phyloP scores from a whole-genome alignment of 1,140 invertebrate species.

The Dufourea novaeangliae region DNA sequence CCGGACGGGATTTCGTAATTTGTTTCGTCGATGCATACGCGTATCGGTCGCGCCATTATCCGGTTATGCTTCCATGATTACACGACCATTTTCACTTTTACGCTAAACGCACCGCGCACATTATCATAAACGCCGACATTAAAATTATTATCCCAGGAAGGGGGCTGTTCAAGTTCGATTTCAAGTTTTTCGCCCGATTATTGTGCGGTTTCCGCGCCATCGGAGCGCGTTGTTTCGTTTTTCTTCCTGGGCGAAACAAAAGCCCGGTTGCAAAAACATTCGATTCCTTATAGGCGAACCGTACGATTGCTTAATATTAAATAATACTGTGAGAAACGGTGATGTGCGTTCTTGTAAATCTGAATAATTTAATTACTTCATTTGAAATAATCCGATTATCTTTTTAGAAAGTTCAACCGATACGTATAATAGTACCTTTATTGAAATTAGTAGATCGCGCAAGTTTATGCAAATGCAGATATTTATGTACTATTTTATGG shows the following conservation, averaged over 20 bases:
- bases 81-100: constrained; percentile 70
- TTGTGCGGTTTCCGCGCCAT: neutral
- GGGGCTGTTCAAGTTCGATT: neutral
- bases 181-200: neutral
- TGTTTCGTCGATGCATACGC: constrained; percentile 7
- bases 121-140: constrained; percentile 64
- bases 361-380: too few species aligned
- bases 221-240: neutral
- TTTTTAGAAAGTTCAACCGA: too few species aligned
- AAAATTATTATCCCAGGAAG: constrained; percentile 15
- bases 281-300: too few species aligned
- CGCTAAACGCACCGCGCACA: constrained; percentile 65
- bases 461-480: too few species aligned
- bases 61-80: constrained; percentile 68
- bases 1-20: constrained; percentile 44
- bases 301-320: too few species aligned
- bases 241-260: neutral
- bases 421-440: too few species aligned
- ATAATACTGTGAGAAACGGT: too few species aligned
- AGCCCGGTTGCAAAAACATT: too few species aligned
- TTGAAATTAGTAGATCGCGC: too few species aligned
- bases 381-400: too few species aligned
- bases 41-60: constrained; percentile 58
- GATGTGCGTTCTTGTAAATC: too few species aligned
- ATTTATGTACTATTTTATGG: too few species aligned